Base-by-base conservation (phyloP, 2,113 vertebrate genomes). In the Vimba vimba region DNA sequence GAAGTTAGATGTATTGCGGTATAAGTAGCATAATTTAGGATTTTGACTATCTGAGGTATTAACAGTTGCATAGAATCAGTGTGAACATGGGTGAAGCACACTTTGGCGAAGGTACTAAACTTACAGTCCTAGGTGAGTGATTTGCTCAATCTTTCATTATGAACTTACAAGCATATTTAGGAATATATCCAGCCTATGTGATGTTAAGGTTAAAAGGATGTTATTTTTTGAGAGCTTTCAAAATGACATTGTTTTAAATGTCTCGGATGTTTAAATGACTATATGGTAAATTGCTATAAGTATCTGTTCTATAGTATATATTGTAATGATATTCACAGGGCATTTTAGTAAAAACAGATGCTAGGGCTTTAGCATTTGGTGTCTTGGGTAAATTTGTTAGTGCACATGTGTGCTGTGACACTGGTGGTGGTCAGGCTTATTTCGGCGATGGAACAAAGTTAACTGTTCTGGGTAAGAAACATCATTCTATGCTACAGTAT, bases 61-160 rank as follows among this genome's bases (percentile, higher is more conserved):
- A 77, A 55, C 75, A 55, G 75, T 74, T 86, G 90, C 91, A 45
- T 21, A 84, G 82, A 84, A 86, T 90, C 89, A 91, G 60, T 93
- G 97, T 97, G 96, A 92, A 80, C 86, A 89, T 89, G 86, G 91
- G 89, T 0, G 92, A 43, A 23, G 89, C 92, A 5, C 82, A 74
- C 88, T 97, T 97, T 4, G 96, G 96, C 17, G 27, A 2, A 6
- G 96, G 96, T 30, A 97, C 95, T 82, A 95, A 93, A 87, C 92
- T 97, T 50, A 95, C 93, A 0, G 94, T 97, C 25, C 47, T 91
- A 86, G 93, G 89, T 89, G 84, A 82, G 87, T 86, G 79, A 36
- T 19, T 21, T 52, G 2, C 0, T 52, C 10, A 47, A 9, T 68
- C 8, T 50, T 68, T 33, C 8, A 33, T 68, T 33, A 21, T 30